phyloP scores from a whole-genome alignment of 2,888 invertebrate genomes.

The Galerucella nymphaeae region DNA sequence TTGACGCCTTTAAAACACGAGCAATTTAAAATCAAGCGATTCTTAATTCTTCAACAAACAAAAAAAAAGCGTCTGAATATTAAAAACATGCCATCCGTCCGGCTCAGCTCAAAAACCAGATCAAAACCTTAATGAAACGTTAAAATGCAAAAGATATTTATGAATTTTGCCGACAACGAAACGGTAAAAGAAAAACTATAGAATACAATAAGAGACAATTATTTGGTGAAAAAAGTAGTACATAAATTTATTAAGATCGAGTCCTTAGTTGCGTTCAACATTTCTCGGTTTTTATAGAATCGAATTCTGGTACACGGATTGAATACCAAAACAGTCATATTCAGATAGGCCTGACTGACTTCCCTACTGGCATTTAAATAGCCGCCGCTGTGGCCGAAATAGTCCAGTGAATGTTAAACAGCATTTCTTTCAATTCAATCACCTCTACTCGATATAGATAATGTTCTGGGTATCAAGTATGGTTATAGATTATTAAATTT shows the following conservation, averaged over 20 bases:
- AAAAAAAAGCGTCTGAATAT: background rate
- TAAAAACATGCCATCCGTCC: constrained; percentile 4
- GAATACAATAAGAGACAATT: constrained; percentile 45
- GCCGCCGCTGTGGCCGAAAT: constrained; percentile 47
- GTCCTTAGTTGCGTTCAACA: constrained; percentile 44
- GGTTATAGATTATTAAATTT: no score
- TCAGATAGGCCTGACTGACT: constrained; percentile 51
- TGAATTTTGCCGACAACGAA: constrained; percentile 36
- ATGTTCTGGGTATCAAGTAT: no score
- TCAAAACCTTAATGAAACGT: constrained; percentile 38
- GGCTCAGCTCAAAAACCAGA: constrained; percentile 31
- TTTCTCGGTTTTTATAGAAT: constrained; percentile 53
- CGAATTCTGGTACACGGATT: constrained; percentile 44
- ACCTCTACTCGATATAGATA: background rate
- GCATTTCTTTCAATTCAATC: background rate
- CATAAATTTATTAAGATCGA: constrained; percentile 40
- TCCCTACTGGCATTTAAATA: constrained; percentile 52
- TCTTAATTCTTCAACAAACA: background rate
- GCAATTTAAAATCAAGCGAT: background rate
- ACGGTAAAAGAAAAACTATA: background rate
- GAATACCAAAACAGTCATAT: constrained; percentile 52
- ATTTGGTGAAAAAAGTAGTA: constrained; percentile 42
- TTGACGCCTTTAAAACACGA: no score
- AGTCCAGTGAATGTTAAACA: constrained; percentile 26
- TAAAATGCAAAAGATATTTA: constrained; percentile 44